These are phyloP conservation scores for Craniophora ligustri DNA, from an alignment of 2,888 invertebrate genomes.

Conservation along the genomic window DNA sequence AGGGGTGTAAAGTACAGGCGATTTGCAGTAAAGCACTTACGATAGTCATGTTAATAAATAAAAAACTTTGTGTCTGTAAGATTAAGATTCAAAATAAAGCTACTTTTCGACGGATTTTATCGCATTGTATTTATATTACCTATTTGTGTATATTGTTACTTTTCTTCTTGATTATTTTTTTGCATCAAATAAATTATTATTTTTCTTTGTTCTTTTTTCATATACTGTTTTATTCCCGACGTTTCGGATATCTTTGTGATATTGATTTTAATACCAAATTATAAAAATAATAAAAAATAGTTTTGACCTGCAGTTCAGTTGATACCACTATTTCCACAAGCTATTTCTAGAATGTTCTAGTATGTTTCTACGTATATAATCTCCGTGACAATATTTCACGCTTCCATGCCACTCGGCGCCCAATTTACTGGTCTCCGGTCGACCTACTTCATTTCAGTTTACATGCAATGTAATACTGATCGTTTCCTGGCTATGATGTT, in stretches of 20 bases:
- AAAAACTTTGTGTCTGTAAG: not conserved
- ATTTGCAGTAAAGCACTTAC: not conserved
- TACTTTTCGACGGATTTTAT: too few species aligned
- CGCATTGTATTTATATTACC: too few species aligned
- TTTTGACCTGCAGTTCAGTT: not conserved
- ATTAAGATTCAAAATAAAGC: too few species aligned
- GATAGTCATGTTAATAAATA: not conserved
- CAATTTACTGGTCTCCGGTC: constrained; percentile 2
- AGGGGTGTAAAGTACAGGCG: not conserved
- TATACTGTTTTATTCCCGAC: too few species aligned
- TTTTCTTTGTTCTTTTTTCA: too few species aligned
- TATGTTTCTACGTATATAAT: not conserved
- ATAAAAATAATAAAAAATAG: too few species aligned
- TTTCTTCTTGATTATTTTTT: too few species aligned
- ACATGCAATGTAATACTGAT: constrained; percentile 7
- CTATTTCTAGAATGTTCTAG: not conserved
- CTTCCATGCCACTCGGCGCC: not conserved
- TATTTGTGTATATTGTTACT: too few species aligned
- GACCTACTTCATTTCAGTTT: constrained; percentile 4
- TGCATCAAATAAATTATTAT: too few species aligned
- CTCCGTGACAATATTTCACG: not conserved
- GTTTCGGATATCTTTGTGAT: too few species aligned
- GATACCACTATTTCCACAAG: too few species aligned
- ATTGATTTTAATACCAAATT: too few species aligned
- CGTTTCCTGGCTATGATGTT: constrained; percentile 1